These are phyloP conservation scores for Pungitius pungitius DNA, from an alignment of 2,113 vertebrate species.

Conservation along the genomic window DNA sequence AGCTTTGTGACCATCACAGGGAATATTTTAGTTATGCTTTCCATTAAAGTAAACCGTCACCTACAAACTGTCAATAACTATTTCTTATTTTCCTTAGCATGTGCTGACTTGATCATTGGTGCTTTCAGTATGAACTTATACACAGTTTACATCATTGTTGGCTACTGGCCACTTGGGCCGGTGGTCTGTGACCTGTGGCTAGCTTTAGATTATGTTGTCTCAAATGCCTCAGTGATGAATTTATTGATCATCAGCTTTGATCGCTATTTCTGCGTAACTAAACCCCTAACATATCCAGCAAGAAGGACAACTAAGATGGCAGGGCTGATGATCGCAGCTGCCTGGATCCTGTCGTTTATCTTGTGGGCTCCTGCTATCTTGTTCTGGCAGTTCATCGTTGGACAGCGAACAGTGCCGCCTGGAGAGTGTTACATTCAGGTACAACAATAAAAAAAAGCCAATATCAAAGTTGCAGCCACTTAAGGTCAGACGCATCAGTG, in stretches of 20 bases:
- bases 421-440: constrained; percentile 91
- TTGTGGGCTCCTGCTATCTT: constrained; percentile 98
- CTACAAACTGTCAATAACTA: constrained; percentile 99
- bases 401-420: constrained; percentile 90
- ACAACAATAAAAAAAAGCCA: neutral
- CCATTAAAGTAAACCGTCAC: constrained; percentile 98
- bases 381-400: constrained; percentile 99
- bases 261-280: constrained; percentile 98
- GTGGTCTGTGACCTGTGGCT: constrained; percentile 98
- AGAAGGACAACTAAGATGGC: constrained; percentile 98
- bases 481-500: neutral
- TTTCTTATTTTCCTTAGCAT: constrained; percentile 96
- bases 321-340: constrained; percentile 94
- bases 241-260: constrained; percentile 98
- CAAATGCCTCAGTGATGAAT: constrained; percentile 98
- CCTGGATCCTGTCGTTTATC: constrained; percentile 97
- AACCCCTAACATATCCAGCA: constrained; percentile 92
- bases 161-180: constrained; percentile 95
- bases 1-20: constrained; percentile 97
- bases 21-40: constrained; percentile 98
- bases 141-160: constrained; percentile 94
- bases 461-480: neutral
- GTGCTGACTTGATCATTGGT: constrained; percentile 95
- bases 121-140: constrained; percentile 99
- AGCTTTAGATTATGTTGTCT: constrained; percentile 96